A percentile compares a stretch with the other conserved stretches of the same genome.
These are phyloP conservation scores for Butorides virescens DNA, from an alignment of 2,113 vertebrate genomes.

Conservation along the genomic window DNA sequence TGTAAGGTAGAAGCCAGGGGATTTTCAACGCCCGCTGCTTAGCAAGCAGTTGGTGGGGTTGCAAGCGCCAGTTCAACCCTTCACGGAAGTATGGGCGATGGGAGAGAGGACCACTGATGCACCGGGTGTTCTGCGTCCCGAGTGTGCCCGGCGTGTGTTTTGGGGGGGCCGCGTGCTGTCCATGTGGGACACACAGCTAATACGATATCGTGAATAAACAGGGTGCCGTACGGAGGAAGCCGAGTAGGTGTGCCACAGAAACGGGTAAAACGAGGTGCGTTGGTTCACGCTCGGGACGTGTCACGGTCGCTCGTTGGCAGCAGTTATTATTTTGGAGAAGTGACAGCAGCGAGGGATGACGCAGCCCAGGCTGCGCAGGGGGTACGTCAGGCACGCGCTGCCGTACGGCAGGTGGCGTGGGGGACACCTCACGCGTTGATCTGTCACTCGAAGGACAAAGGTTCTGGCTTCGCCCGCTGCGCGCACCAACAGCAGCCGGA, in stretches of 20 bases:
- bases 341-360: fast-evolving
- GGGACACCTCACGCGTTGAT: background rate
- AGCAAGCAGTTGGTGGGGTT: too few species aligned
- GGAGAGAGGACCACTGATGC: background rate
- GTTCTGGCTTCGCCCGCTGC: background rate
- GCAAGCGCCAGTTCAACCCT: too few species aligned
- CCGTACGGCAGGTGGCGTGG: fast-evolving
- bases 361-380: fast-evolving
- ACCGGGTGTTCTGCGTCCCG: background rate
- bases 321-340: background rate
- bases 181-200: background rate
- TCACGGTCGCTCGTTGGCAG: background rate
- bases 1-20: background rate
- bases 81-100: too few species aligned
- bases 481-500: fast-evolving
- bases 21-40: background rate
- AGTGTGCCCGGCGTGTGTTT: fast-evolving
- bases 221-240: fast-evolving
- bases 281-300: background rate
- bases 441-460: background rate
- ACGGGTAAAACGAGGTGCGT: background rate
- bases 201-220: background rate
- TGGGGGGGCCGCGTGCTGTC: background rate
- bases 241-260: background rate
- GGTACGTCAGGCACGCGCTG: too few species aligned